These are phyloP conservation scores for Gadopsis marmoratus DNA, from an alignment of 2,797 vertebrate genomes.

Conservation along the genomic window DNA sequence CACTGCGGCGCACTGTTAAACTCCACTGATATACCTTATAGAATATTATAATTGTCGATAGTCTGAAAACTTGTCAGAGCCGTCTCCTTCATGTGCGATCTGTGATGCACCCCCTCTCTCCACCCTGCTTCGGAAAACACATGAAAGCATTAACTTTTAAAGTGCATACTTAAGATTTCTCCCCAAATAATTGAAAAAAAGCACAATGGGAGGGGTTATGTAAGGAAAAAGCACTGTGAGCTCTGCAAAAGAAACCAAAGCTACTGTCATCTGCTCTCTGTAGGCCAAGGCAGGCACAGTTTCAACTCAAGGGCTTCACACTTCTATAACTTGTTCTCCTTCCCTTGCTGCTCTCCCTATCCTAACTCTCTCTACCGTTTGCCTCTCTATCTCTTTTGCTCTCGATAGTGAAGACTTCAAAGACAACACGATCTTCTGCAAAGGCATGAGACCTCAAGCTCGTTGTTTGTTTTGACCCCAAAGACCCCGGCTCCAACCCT, in stretches of 20 bases:
- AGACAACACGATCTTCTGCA: constrained; percentile 74
- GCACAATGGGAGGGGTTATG: constrained; percentile 82
- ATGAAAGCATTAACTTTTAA: constrained; percentile 84
- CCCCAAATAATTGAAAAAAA: constrained; percentile 83
- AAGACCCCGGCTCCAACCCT: constrained; percentile 57
- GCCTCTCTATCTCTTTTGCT: constrained; percentile 70
- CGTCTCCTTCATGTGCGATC: constrained; percentile 70
- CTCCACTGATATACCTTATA: constrained; percentile 72
- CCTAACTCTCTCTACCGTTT: constrained; percentile 64
- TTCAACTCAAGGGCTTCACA: constrained; percentile 82
- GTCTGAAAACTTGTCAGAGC: constrained; percentile 69
- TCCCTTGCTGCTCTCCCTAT: constrained; percentile 69
- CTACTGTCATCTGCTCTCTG: constrained; percentile 82
- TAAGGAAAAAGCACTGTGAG: constrained; percentile 82
- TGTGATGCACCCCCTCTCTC: constrained; percentile 66
- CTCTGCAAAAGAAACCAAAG: constrained; percentile 76
- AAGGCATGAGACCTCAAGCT: constrained; percentile 72
- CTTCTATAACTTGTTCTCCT: constrained; percentile 74
- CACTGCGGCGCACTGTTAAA: constrained; percentile 60
- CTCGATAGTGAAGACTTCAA: constrained; percentile 73
- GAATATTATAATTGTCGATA: constrained; percentile 77
- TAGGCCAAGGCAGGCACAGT: constrained; percentile 77
- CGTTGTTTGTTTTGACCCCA: constrained; percentile 79
- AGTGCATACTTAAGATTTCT: constrained; percentile 81
- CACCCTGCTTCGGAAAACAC: constrained; percentile 67